Evolutionary conservation across 2,888 invertebrate genomes (phyloP).

Genomic region (Pinctada fucata): DNA sequence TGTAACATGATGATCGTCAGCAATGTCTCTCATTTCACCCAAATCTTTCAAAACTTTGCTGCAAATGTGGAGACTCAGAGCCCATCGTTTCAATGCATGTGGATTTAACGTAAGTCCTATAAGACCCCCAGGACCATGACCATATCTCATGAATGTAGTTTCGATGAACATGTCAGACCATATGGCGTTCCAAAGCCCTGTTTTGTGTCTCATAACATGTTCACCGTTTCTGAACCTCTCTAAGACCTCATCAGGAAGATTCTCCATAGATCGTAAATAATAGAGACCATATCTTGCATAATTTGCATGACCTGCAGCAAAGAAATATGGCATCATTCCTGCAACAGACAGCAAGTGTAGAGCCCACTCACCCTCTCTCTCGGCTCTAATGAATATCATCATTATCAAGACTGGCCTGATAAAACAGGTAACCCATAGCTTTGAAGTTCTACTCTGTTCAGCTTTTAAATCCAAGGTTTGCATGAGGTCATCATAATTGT

Average conservation of each 20-base stretch:
- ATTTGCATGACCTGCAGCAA: too few species aligned
- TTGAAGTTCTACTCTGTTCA: too few species aligned
- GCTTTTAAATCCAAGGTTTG: slow-evolving; percentile 56
- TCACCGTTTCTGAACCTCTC: slow-evolving; percentile 41
- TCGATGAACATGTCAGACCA: slow-evolving; percentile 58
- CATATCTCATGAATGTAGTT: slow-evolving; percentile 57
- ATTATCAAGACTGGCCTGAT: slow-evolving; percentile 51
- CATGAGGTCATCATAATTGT: not conserved
- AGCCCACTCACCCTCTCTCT: too few species aligned
- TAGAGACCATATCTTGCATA: slow-evolving; percentile 16
- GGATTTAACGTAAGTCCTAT: slow-evolving; percentile 46
- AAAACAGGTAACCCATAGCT: too few species aligned
- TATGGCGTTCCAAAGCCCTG: slow-evolving; percentile 55
- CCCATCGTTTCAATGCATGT: slow-evolving; percentile 42
- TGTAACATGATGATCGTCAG: not conserved
- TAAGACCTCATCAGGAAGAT: too few species aligned
- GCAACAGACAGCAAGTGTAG: slow-evolving; percentile 45
- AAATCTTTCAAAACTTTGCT: too few species aligned
- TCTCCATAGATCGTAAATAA: slow-evolving; percentile 1
- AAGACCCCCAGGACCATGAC: slow-evolving; percentile 49
- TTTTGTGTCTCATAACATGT: slow-evolving; percentile 50
- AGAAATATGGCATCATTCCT: slow-evolving; percentile 51
- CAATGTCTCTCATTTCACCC: slow-evolving; percentile 17
- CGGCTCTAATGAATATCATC: too few species aligned
- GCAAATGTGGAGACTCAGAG: slow-evolving; percentile 40